Conservation (phyloP, 2,797 vertebrate species). For the Pagetopsis macropterus region DNA sequence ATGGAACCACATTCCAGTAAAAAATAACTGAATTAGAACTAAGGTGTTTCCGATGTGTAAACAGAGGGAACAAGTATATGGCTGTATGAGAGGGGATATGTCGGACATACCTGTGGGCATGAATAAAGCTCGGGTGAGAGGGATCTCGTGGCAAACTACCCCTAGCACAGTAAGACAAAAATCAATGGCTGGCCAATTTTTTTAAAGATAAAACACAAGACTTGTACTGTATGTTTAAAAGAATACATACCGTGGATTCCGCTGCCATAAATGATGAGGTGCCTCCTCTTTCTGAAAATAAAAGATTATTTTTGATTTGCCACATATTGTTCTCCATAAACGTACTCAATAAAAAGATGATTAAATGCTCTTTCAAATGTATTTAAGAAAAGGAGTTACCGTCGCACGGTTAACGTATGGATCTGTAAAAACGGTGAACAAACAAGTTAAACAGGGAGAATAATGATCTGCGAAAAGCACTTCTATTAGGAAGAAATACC, state of each 20-base stretch:
- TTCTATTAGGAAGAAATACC: not conserved
- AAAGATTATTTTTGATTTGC: conserved; percentile 37
- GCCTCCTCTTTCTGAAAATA: conserved; percentile 73
- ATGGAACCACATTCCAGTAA: not conserved
- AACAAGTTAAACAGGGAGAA: not conserved
- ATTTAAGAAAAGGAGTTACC: conserved; percentile 66
- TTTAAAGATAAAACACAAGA: conserved; percentile 21
- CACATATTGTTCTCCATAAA: conserved; percentile 25
- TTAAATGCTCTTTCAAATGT: not conserved
- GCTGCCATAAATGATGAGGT: conserved; percentile 60
- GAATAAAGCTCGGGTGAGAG: conserved; percentile 19
- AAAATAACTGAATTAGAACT: conserved; percentile 1
- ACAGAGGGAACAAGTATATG: not conserved
- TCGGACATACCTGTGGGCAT: conserved; percentile 47
- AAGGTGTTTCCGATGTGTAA: conserved; percentile 5
- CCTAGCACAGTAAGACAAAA: conserved; percentile 47
- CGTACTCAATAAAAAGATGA: not conserved
- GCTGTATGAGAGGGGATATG: not conserved
- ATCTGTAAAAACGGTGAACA: conserved; percentile 65
- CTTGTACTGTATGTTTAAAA: not conserved
- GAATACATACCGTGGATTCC: conserved; percentile 75
- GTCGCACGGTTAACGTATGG: conserved; percentile 70
- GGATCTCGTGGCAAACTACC: conserved; percentile 40
- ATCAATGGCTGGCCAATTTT: conserved; percentile 30
- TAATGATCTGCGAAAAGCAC: not conserved